Evolutionary conservation across 2,797 vertebrate species (phyloP), one percentile per base, ranked within the genome.

Genomic region (Falco naumanni): DNA sequence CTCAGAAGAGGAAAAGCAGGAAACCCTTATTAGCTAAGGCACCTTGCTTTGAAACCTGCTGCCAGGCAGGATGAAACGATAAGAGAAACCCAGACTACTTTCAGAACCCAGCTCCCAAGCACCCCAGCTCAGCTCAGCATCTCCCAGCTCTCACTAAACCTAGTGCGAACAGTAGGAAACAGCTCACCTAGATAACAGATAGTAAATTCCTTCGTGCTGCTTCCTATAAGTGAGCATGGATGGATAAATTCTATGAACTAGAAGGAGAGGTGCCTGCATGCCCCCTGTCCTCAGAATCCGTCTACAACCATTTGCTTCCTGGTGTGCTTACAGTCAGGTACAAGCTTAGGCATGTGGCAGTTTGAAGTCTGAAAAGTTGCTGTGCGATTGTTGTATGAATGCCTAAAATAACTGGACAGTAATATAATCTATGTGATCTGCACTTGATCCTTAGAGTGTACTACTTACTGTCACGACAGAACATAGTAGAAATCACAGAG

Each of bases 141-240:
- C 0, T 0, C 4, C 0, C 4, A 5, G 13, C 34, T 65, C 18
- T 78, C 0, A 0, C 24, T 86, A 69, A 74, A 90, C 20, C 17
- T 33, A 13, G 19, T 43, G 69, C 39, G 80, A 79, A 53, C 28
- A 60, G 60, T 41, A 64, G 74, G 33, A 80, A 86, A 41, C 37
- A 60, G 26, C 47, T 11, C 33, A 51, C 26, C 7, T 29, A 63
- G 33, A 47, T n/a, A 77, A 76, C 16, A 65, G 60, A 76, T 41
- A 41, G 66, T 43, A 78, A 65, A 90, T 87, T 85, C 45, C 34
- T 56, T 60, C 39, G 10, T 66, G 24, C 21, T n/a, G 11, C 29
- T 63, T 85, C 80, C 71, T 77, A 0, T 22, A 41, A 37, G 48
- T 0, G 0, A 51, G 4, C 2, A 1, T 37, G 29, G 20, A 26